phyloP scores from a whole-genome alignment of 2,113 vertebrate genomes.

The Rissa tridactyla region DNA sequence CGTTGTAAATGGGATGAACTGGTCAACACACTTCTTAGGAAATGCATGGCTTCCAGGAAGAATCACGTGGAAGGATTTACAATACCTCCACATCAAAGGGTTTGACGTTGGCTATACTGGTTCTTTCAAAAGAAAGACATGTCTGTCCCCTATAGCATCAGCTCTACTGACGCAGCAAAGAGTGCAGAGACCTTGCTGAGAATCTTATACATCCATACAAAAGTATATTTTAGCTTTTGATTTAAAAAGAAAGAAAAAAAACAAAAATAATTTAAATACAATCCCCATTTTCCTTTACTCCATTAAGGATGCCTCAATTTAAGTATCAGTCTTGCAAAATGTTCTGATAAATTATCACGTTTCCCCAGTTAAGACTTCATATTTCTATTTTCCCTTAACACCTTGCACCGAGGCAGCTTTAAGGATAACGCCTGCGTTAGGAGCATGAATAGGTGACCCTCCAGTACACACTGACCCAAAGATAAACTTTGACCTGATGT shows the following conservation, averaged over 20 bases:
- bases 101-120: neutral
- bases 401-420: neutral
- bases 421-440: constrained; percentile 24
- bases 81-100: constrained; percentile 38
- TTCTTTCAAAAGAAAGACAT: neutral
- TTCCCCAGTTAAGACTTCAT: neutral
- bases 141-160: neutral
- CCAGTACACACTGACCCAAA: constrained; percentile 79
- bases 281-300: neutral
- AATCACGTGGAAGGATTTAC: constrained; percentile 34
- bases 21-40: constrained; percentile 2
- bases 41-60: constrained; percentile 23
- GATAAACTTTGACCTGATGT: constrained; percentile 88
- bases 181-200: neutral
- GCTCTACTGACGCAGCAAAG: neutral
- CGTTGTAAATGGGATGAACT: constrained; percentile 38
- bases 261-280: neutral
- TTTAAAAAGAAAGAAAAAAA: neutral
- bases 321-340: neutral
- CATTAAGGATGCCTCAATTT: neutral
- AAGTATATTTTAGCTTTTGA: neutral
- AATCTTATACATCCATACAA: neutral
- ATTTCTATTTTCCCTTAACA: neutral
- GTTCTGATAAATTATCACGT: neutral
- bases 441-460: constrained; percentile 24